Conservation (phyloP, 2,797 vertebrate species). For the Poecile montanus region DNA sequence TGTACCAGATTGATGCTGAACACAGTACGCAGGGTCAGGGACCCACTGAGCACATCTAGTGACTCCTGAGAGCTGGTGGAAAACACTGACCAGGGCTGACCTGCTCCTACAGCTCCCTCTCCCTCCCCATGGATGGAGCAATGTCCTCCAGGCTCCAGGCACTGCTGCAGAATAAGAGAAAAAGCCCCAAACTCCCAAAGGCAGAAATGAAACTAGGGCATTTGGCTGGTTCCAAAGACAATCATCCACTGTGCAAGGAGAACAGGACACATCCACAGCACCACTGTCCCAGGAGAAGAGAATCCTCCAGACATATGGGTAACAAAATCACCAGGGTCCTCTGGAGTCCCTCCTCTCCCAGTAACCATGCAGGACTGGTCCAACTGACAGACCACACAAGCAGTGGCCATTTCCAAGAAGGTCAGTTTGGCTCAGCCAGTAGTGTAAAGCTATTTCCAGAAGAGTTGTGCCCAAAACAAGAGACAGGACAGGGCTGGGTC, state of each 20-base stretch:
- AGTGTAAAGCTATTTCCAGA: neutral
- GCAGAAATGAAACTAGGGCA: neutral
- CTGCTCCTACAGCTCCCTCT: neutral
- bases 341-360: neutral
- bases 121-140: neutral
- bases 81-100: neutral
- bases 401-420: neutral
- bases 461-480: neutral
- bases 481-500: neutral
- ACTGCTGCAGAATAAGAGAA: accelerated
- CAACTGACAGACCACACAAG: neutral
- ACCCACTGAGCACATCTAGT: accelerated
- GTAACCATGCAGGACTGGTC: neutral
- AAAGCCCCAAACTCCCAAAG: neutral
- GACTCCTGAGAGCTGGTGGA: neutral
- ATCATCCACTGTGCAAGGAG: neutral
- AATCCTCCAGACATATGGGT: neutral
- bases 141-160: neutral
- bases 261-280: neutral
- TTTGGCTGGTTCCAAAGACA: neutral
- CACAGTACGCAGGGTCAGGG: neutral
- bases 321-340: neutral
- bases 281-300: neutral
- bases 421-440: neutral
- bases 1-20: accelerated